These are phyloP conservation scores for Pachyrhynchus sulphureomaculatus DNA, from an alignment of 1,140 invertebrate genomes.

Conservation along the genomic window DNA sequence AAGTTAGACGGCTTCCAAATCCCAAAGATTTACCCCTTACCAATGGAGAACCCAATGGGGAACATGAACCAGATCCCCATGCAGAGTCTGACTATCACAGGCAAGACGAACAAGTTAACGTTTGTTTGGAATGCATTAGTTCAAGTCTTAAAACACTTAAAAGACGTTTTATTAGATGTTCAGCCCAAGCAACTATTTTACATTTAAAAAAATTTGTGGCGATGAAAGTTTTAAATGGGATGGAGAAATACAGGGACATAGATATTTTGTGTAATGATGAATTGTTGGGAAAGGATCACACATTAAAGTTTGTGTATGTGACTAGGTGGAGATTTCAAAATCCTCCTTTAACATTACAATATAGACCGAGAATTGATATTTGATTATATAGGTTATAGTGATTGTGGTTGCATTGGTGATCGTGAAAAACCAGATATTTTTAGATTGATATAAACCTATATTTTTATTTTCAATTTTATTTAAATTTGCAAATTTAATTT, in stretches of 20 bases:
- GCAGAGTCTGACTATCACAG: conserved; percentile 90
- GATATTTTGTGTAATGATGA: conserved; percentile 99
- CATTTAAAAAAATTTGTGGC: conserved; percentile 98
- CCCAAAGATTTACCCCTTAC: conserved; percentile 83
- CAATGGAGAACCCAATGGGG: conserved; percentile 60
- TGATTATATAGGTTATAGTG: conserved; percentile 3
- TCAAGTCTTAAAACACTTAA: conserved; percentile 82
- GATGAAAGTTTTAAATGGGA: conserved; percentile 86
- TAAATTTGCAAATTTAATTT: too few species aligned
- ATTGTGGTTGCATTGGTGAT: too few species aligned
- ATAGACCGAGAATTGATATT: conserved; percentile 62
- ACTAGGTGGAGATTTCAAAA: conserved; percentile 96
- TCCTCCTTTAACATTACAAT: conserved; percentile 81
- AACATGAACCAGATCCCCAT: conserved; percentile 65
- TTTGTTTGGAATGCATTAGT: conserved; percentile 85
- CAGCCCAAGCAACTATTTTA: conserved; percentile 93
- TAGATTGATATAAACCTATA: too few species aligned
- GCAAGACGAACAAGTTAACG: conserved; percentile 93
- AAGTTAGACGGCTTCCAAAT: conserved; percentile 77
- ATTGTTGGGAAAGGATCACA: conserved; percentile 97
- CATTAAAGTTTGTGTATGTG: conserved; percentile 96
- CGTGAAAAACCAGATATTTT: too few species aligned
- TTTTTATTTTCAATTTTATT: too few species aligned
- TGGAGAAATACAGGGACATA: conserved; percentile 95
- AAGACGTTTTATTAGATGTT: conserved; percentile 88